Conservation (phyloP, 2,888 invertebrate species). For the Drosophila hamatofila region DNA sequence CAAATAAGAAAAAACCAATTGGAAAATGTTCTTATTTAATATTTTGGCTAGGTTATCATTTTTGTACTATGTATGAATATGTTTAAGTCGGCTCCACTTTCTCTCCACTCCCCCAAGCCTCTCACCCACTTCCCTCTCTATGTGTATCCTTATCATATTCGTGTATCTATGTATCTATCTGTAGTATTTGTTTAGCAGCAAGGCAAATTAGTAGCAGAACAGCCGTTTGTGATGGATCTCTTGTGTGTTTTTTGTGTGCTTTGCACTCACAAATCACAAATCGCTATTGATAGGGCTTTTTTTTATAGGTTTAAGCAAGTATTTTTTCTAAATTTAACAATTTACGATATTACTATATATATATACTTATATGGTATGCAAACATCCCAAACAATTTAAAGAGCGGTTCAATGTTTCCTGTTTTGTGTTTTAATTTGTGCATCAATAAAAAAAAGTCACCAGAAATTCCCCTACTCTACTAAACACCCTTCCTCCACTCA, state of each 20-base stretch:
- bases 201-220: conserved; percentile 67
- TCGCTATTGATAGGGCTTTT: conserved; percentile 47
- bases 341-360: conserved; percentile 24
- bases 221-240: conserved; percentile 79
- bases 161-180: conserved; percentile 34
- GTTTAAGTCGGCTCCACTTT: conserved; percentile 9
- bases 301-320: conserved; percentile 63
- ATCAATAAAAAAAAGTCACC: conserved; percentile 59
- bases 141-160: conserved; percentile 3
- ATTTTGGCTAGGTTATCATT: conserved; percentile 36
- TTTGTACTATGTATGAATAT: conserved; percentile 41
- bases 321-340: conserved; percentile 55
- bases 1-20: conserved; percentile 12
- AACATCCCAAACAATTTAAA: conserved; percentile 73
- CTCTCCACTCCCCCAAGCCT: not conserved
- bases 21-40: conserved; percentile 18
- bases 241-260: conserved; percentile 49
- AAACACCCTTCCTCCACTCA: not conserved
- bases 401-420: conserved; percentile 80
- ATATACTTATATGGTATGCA: conserved; percentile 57
- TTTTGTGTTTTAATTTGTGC: conserved; percentile 72
- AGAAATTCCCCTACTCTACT: not conserved
- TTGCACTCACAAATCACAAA: conserved; percentile 34
- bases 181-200: conserved; percentile 53
- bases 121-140: not conserved